Percentiles rank a stretch among this genome's conserved stretches.
Evolutionary conservation across 2,888 invertebrate species (phyloP).

Genomic region (Mythimna ferrago): DNA sequence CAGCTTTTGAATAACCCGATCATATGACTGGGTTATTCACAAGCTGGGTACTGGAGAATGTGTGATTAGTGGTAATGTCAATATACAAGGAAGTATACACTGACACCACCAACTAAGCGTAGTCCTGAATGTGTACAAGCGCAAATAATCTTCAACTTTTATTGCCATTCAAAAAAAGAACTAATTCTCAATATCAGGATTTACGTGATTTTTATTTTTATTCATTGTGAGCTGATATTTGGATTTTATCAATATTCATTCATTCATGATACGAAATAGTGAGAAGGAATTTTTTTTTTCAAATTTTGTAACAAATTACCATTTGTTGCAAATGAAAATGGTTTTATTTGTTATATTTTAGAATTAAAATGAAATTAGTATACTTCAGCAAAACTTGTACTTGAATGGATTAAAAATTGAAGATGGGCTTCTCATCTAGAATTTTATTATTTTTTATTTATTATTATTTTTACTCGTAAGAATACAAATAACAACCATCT

Average conservation of each 20-base stretch:
- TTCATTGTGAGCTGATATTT: not conserved
- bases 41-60: not conserved
- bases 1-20: not conserved
- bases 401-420: slow-evolving; percentile 25
- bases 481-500: slow-evolving; percentile 21
- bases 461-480: not conserved
- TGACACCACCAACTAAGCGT: too few relatives aligned
- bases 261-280: not conserved
- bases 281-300: too few relatives aligned
- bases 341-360: not conserved
- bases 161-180: slow-evolving; percentile 1
- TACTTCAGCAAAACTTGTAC: not conserved
- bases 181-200: not conserved
- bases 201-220: not conserved
- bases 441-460: not conserved
- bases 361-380: too few relatives aligned
- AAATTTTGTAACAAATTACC: too few relatives aligned
- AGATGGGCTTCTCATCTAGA: slow-evolving; percentile 3
- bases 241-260: not conserved
- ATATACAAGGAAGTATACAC: too few relatives aligned
- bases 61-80: not conserved
- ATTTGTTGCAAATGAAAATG: not conserved
- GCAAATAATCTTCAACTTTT: slow-evolving; percentile 23
- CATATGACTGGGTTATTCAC: too few relatives aligned
- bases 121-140: slow-evolving; percentile 31